A percentile compares a stretch with the other conserved stretches of the same genome.
These are phyloP conservation scores for Girardinus metallicus DNA, from an alignment of 2,797 vertebrate genomes.

Conservation along the genomic window DNA sequence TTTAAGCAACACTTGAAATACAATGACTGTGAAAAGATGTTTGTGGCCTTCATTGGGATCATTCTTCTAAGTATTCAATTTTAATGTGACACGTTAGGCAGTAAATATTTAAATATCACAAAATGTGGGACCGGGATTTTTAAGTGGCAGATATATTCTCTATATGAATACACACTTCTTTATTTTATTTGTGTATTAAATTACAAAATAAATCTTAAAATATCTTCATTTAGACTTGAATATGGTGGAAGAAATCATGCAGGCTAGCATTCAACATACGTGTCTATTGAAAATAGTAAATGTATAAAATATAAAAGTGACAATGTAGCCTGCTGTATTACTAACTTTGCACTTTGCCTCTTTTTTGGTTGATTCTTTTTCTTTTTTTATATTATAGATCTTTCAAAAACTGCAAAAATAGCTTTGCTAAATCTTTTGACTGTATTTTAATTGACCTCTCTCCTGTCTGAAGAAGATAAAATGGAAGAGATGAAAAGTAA, in stretches of 20 bases:
- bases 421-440: constrained; percentile 59
- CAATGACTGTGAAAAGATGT: background rate
- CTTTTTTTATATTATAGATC: constrained; percentile 26
- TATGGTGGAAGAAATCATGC: background rate
- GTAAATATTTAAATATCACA: background rate
- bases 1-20: background rate
- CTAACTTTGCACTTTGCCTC: background rate
- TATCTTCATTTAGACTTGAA: background rate
- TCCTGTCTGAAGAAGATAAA: constrained; percentile 64
- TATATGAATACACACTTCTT: background rate
- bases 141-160: background rate
- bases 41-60: background rate
- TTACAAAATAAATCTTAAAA: background rate
- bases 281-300: background rate
- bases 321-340: background rate
- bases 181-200: background rate
- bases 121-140: background rate
- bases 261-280: background rate
- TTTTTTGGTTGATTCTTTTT: constrained; percentile 25
- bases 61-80: background rate
- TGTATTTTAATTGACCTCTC: constrained; percentile 60
- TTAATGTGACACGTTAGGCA: background rate
- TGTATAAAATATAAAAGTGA: background rate
- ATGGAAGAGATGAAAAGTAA: constrained; percentile 42
- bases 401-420: constrained; percentile 48